Percentiles rank a stretch among this genome's conserved stretches.
phyloP scores from a whole-genome alignment of 2,113 vertebrate genomes.

The Sinocyclocheilus grahami region DNA sequence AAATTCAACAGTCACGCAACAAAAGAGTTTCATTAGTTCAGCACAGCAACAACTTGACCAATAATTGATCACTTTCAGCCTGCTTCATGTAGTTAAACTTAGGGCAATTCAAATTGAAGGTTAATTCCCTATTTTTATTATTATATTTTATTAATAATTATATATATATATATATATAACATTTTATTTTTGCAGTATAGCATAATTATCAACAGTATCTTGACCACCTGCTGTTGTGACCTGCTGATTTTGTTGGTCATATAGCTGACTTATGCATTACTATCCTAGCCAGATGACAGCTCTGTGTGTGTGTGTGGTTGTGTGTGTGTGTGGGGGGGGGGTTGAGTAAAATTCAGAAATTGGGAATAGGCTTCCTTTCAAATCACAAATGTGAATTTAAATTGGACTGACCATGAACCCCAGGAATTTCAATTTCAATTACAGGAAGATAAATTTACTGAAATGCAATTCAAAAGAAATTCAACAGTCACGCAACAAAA shows the following conservation, averaged over 20 bases:
- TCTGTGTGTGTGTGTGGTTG: neutral
- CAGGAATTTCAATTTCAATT: neutral
- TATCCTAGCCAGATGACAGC: slow-evolving; percentile 8
- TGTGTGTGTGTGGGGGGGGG: neutral
- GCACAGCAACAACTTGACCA: neutral
- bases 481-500: neutral
- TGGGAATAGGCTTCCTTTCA: neutral
- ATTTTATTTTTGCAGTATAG: too few species aligned
- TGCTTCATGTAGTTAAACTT: neutral
- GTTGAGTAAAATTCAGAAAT: neutral
- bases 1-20: neutral
- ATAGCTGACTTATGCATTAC: slow-evolving; percentile 35
- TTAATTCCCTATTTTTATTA: too few species aligned
- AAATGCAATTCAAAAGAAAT: neutral
- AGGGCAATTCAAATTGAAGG: neutral
- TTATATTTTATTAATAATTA: too few species aligned
- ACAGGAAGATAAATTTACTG: neutral
- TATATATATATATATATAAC: too few species aligned
- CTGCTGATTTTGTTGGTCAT: slow-evolving; percentile 23
- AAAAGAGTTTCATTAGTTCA: neutral
- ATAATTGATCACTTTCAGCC: neutral
- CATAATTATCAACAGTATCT: too few species aligned
- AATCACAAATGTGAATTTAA: neutral
- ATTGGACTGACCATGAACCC: neutral
- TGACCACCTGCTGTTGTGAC: slow-evolving; percentile 33